Conservation (phyloP, 2,113 vertebrate species). For the Porphyrio hochstetteri region DNA sequence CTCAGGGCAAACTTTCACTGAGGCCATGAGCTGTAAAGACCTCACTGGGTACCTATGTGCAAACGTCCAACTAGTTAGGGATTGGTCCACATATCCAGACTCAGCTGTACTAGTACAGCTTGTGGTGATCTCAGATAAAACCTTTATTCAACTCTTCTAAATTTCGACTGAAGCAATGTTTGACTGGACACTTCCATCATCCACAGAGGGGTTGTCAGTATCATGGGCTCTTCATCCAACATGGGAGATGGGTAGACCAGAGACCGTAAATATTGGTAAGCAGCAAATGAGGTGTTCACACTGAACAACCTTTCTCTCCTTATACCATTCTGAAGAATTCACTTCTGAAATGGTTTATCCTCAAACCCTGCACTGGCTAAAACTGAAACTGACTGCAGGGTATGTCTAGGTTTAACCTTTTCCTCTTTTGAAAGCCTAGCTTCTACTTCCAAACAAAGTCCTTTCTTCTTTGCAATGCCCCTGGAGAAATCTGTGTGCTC, state of each 20-base stretch:
- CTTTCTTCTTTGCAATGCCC: background rate
- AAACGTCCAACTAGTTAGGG: background rate
- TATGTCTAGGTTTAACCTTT: background rate
- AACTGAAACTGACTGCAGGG: background rate
- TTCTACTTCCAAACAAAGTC: background rate
- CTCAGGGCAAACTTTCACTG: background rate
- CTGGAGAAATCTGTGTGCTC: background rate
- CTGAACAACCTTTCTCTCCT: background rate
- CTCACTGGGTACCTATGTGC: background rate
- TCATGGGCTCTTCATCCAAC: background rate
- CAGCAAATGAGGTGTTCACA: background rate
- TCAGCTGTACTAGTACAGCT: background rate
- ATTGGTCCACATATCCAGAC: background rate
- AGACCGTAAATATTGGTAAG: background rate
- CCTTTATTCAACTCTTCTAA: background rate
- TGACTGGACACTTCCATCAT: background rate
- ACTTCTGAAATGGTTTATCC: background rate
- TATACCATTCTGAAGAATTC: background rate
- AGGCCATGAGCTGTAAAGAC: background rate
- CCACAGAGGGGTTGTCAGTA: background rate
- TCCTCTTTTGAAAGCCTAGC: background rate
- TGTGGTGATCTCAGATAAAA: background rate
- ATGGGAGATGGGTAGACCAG: background rate
- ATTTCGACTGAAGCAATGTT: background rate
- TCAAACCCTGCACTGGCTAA: background rate